phyloP scores from a whole-genome alignment of 2,113 vertebrate species.

The Irena cyanogastra region DNA sequence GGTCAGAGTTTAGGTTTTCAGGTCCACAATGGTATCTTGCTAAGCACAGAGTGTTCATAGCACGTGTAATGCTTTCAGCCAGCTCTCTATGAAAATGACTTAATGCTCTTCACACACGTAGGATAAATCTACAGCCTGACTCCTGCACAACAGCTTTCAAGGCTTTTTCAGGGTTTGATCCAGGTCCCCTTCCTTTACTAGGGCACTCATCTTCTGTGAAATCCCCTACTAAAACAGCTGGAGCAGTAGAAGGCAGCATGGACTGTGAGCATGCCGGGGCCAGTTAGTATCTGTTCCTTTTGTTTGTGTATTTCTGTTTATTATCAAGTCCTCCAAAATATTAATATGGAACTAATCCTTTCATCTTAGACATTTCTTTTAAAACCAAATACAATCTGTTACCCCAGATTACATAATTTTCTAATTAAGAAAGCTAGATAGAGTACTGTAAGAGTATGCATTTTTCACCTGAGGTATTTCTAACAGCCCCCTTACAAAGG shows the following conservation, averaged over 20 bases:
- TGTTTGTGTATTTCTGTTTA: background rate
- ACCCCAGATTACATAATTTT: background rate
- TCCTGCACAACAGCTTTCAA: background rate
- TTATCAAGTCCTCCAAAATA: background rate
- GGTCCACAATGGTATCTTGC: conserved; percentile 39
- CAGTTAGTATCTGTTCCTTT: background rate
- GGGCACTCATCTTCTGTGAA: background rate
- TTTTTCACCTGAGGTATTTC: background rate
- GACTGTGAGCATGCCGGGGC: background rate
- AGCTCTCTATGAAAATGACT: background rate
- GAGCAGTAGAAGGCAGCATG: background rate
- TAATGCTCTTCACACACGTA: background rate
- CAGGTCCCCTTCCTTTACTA: background rate
- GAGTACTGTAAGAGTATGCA: background rate
- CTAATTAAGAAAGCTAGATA: background rate
- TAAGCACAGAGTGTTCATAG: background rate
- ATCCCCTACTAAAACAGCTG: background rate
- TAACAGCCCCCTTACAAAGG: background rate
- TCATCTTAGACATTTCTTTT: background rate
- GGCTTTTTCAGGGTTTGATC: background rate
- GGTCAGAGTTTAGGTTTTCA: conserved; percentile 48
- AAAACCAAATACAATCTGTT: background rate
- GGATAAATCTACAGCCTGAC: background rate
- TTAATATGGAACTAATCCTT: background rate
- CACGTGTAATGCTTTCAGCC: conserved; percentile 36